Conservation (phyloP, 2,797 vertebrate species). For the Xiphorhynchus erythropygius region DNA sequence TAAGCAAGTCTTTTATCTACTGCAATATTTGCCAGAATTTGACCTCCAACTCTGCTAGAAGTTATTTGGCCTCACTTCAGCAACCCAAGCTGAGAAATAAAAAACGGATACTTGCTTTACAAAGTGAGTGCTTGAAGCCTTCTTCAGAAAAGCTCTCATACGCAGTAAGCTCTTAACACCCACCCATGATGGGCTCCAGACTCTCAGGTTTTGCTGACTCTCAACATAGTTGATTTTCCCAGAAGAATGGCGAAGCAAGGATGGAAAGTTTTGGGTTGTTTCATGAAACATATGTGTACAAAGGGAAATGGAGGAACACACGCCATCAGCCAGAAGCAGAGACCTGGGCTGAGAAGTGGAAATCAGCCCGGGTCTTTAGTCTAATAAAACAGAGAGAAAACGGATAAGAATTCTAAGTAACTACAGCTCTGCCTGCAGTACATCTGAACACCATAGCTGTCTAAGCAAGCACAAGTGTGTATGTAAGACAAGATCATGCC, state of each 20-base stretch:
- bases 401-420: not conserved
- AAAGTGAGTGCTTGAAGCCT: not conserved
- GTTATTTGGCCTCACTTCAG: not conserved
- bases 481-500: accelerated
- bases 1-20: not conserved
- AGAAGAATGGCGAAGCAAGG: not conserved
- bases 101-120: not conserved
- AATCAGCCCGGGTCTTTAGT: not conserved
- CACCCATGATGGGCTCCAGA: not conserved
- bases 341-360: not conserved
- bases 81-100: not conserved
- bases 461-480: not conserved
- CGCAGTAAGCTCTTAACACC: not conserved
- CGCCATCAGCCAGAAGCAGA: not conserved
- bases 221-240: not conserved
- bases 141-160: not conserved
- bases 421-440: not conserved
- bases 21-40: not conserved
- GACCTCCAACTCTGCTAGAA: not conserved
- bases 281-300: not conserved
- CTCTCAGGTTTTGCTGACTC: not conserved
- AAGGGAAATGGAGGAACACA: not conserved
- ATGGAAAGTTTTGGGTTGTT: not conserved
- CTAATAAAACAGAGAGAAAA: not conserved
- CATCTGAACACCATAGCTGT: not conserved